Percentiles rank a stretch among this genome's conserved stretches.
phyloP scores from a whole-genome alignment of 2,888 invertebrate species.

The Petrophora chlorosata region DNA sequence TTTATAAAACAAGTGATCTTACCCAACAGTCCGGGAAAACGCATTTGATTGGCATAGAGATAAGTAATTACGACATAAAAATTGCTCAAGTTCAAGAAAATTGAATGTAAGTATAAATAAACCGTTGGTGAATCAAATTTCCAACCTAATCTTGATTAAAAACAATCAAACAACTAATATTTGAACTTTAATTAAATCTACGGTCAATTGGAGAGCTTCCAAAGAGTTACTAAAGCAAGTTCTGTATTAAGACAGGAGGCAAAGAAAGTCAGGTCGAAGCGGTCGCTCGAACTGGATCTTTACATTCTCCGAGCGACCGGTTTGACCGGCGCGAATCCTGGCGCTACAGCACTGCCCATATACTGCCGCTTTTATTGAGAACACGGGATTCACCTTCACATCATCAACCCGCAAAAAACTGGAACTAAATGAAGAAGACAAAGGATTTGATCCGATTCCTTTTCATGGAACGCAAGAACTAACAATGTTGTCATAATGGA shows the following conservation, averaged over 20 bases:
- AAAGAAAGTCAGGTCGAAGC: conserved; percentile 70
- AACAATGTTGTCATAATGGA: conserved; percentile 3
- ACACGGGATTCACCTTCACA: conserved; percentile 33
- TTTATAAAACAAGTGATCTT: too few species aligned
- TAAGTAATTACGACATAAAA: too few species aligned
- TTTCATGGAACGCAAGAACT: background rate
- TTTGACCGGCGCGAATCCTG: conserved; percentile 79
- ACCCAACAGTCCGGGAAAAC: too few species aligned
- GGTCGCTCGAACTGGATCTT: conserved; percentile 70
- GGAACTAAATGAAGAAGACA: background rate
- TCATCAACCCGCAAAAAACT: conserved; percentile 17
- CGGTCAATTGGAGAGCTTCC: conserved; percentile 1
- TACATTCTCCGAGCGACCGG: conserved; percentile 71
- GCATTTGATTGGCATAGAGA: too few species aligned
- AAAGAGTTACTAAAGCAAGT: conserved; percentile 31
- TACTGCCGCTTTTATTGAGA: conserved; percentile 40
- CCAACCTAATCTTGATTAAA: too few species aligned
- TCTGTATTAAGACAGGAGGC: conserved; percentile 53
- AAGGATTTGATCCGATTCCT: background rate
- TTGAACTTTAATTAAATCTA: background rate
- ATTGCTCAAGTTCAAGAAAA: too few species aligned
- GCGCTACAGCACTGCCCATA: conserved; percentile 43
- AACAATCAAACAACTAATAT: too few species aligned
- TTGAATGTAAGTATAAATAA: too few species aligned
- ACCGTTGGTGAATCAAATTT: too few species aligned